phyloP scores from a whole-genome alignment of 2,888 invertebrate species.

The Coleophora deauratella region DNA sequence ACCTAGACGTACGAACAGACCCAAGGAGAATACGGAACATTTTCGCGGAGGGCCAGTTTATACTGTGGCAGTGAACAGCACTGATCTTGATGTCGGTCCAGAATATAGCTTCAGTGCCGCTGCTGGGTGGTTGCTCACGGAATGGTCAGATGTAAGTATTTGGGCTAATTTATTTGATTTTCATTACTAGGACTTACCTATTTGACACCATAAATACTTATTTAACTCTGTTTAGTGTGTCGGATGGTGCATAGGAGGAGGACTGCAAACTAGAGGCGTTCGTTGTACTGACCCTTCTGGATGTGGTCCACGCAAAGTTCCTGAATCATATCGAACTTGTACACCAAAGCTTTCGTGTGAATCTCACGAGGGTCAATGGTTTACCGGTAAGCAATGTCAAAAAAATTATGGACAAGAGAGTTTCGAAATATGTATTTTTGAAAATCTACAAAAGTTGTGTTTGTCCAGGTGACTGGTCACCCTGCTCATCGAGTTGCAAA shows the following conservation, averaged over 20 bases:
- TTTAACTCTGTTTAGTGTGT: slow-evolving; percentile 83
- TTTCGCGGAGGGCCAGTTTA: slow-evolving; percentile 59
- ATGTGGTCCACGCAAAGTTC: slow-evolving; percentile 70
- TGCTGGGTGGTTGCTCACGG: slow-evolving; percentile 72
- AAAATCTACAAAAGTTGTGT: no score
- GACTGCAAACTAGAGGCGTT: slow-evolving; percentile 81
- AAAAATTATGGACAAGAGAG: neutral
- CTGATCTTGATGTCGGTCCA: slow-evolving; percentile 49
- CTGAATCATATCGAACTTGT: slow-evolving; percentile 78
- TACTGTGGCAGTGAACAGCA: slow-evolving; percentile 47
- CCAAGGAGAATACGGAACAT: slow-evolving; percentile 43
- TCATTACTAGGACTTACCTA: no score
- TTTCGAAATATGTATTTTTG: no score
- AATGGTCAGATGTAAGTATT: slow-evolving; percentile 72
- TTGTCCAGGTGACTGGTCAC: slow-evolving; percentile 57
- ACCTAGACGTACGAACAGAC: slow-evolving; percentile 28
- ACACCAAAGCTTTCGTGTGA: slow-evolving; percentile 76
- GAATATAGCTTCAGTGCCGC: slow-evolving; percentile 52
- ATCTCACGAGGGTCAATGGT: slow-evolving; percentile 85
- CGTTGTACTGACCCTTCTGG: slow-evolving; percentile 80
- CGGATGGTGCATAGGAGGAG: slow-evolving; percentile 81
- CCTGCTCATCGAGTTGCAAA: slow-evolving; percentile 69
- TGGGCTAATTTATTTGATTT: neutral
- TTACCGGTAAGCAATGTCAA: slow-evolving; percentile 75
- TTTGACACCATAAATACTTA: neutral